phyloP scores from a whole-genome alignment of 23 tunicate species.

The Clavelina lepadiformis region DNA sequence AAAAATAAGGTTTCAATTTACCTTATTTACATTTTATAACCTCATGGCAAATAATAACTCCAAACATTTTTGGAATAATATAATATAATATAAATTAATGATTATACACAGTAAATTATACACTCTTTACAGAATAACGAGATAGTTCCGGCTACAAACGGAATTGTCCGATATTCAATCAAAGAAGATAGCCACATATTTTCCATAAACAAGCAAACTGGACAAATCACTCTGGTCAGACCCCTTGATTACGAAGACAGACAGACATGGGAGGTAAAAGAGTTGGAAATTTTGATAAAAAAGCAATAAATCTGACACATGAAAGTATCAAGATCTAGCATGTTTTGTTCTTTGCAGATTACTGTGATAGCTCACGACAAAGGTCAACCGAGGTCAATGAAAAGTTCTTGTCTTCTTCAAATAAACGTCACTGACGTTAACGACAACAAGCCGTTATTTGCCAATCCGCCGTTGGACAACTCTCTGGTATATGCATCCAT shows the following conservation, averaged over 20 bases:
- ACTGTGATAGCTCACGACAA: conserved; percentile 48
- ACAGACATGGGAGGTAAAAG: conserved; percentile 37
- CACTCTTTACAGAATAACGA: conserved; percentile 8
- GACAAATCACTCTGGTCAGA: conserved; percentile 39
- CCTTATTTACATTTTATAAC: not conserved
- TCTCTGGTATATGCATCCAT: conserved; percentile 52
- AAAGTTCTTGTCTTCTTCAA: conserved; percentile 5
- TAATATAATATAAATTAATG: too few species aligned
- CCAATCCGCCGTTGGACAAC: conserved; percentile 49
- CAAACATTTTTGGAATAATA: too few species aligned
- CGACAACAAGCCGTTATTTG: conserved; percentile 68
- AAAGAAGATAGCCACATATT: conserved; percentile 21
- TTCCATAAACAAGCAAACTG: conserved; percentile 33
- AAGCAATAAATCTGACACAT: not conserved
- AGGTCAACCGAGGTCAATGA: conserved; percentile 15
- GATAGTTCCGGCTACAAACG: conserved; percentile 49
- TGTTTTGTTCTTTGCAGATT: conserved; percentile 14
- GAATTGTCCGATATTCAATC: conserved; percentile 40
- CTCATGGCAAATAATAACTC: too few species aligned
- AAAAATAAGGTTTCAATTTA: conserved; percentile 17
- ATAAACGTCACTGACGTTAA: conserved; percentile 53
- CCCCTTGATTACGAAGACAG: conserved; percentile 60
- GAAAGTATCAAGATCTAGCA: not conserved
- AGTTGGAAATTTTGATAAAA: not conserved
- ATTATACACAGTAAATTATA: not conserved